Evolutionary conservation across 2,888 invertebrate species (phyloP).

Genomic region (Lasioglossum calceatum): DNA sequence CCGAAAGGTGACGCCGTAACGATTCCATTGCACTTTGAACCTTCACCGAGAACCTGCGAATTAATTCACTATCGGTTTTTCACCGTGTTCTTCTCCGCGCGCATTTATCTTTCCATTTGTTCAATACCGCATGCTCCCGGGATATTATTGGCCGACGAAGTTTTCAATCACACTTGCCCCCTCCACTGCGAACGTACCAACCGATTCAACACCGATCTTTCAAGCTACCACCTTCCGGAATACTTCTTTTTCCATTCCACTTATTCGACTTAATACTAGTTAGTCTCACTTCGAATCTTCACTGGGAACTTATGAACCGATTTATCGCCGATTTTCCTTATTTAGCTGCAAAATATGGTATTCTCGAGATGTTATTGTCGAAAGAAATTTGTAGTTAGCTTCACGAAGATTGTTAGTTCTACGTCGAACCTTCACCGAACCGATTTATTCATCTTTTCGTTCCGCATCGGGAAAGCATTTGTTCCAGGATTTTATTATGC

Average conservation of each 20-base stretch:
- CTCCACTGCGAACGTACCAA: neutral
- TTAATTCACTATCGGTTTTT: neutral
- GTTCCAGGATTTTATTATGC: neutral
- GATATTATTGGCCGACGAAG: neutral
- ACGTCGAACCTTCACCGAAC: neutral
- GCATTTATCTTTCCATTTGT: neutral
- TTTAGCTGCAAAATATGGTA: neutral
- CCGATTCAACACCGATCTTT: constrained; percentile 9
- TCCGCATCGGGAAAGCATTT: neutral
- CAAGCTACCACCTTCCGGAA: neutral
- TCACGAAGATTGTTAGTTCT: neutral
- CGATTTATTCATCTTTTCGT: neutral
- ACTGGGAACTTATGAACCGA: neutral
- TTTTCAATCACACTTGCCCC: neutral
- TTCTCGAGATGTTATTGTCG: neutral
- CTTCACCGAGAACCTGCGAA: constrained; percentile 1
- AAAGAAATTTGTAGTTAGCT: neutral
- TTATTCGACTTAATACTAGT: neutral
- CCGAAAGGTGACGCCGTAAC: constrained; percentile 20
- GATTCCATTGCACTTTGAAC: constrained; percentile 31
- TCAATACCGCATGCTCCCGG: neutral
- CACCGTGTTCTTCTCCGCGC: neutral
- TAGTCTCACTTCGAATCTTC: neutral
- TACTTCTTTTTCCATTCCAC: neutral
- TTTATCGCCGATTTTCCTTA: neutral